These are phyloP conservation scores for Timema cristinae DNA, from an alignment of 2,888 invertebrate species.

Conservation along the genomic window DNA sequence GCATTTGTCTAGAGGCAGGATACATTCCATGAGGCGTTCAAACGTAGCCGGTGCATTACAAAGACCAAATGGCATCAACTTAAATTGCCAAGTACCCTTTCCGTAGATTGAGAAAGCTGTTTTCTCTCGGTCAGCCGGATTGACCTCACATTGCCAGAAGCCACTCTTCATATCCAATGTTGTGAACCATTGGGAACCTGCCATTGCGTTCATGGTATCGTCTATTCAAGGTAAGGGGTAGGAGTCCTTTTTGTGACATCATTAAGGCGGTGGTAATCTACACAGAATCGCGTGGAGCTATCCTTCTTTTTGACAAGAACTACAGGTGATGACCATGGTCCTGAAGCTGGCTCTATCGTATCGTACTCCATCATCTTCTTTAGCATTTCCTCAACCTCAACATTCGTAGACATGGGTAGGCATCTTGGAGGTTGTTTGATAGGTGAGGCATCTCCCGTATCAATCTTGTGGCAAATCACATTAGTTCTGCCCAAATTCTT, in stretches of 20 bases:
- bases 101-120: background rate
- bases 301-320: conserved; percentile 10
- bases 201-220: background rate
- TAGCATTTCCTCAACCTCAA: background rate
- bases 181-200: background rate
- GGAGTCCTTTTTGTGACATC: background rate
- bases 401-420: background rate
- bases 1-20: background rate
- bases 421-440: background rate
- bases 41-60: background rate
- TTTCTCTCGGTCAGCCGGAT: background rate
- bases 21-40: background rate
- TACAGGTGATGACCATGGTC: background rate
- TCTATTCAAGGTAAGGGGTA: background rate
- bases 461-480: background rate
- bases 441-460: background rate
- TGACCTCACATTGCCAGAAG: background rate
- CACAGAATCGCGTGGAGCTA: background rate
- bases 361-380: background rate
- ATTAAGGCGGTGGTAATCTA: background rate
- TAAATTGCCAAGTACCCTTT: background rate
- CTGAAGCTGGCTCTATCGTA: background rate
- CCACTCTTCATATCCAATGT: background rate
- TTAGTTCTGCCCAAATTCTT: background rate
- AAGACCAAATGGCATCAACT: background rate